phyloP scores from a whole-genome alignment of 2,888 invertebrate species.

The Petrolisthes cinctipes region DNA sequence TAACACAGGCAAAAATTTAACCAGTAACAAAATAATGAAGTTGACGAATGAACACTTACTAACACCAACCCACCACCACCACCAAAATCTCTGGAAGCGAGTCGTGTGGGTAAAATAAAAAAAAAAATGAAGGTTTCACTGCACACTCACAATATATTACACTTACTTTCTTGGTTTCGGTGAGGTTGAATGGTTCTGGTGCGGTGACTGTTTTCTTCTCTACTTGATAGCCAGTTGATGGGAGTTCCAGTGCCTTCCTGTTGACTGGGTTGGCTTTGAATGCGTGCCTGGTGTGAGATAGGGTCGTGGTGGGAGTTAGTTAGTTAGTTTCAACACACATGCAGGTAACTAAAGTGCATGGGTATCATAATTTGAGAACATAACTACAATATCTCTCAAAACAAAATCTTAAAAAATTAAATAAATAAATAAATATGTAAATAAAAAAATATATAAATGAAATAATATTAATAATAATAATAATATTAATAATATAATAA shows the following conservation, averaged over 20 bases:
- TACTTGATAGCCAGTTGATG: constrained; percentile 71
- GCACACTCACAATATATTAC: constrained; percentile 70
- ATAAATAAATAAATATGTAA: background rate
- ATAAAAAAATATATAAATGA: background rate
- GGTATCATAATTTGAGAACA: background rate
- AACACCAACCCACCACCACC: too few relatives aligned
- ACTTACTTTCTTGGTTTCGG: constrained; percentile 75
- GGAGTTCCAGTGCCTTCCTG: constrained; percentile 74
- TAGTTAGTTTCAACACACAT: background rate
- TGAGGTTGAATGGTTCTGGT: constrained; percentile 78
- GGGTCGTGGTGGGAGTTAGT: background rate
- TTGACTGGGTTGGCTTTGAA: constrained; percentile 79
- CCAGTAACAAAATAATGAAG: too few relatives aligned
- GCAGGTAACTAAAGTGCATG: background rate
- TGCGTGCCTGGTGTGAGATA: constrained; percentile 71
- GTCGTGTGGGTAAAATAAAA: too few relatives aligned
- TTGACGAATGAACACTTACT: too few relatives aligned
- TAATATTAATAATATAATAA: background rate
- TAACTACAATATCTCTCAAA: background rate
- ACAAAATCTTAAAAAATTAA: background rate
- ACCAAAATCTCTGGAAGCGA: too few relatives aligned
- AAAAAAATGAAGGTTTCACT: too few relatives aligned
- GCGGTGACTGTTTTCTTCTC: constrained; percentile 74
- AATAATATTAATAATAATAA: background rate
- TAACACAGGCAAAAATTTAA: too few relatives aligned